Conservation (phyloP, 92 coral and sea anemone genomes). For the Micromussa lordhowensis region DNA sequence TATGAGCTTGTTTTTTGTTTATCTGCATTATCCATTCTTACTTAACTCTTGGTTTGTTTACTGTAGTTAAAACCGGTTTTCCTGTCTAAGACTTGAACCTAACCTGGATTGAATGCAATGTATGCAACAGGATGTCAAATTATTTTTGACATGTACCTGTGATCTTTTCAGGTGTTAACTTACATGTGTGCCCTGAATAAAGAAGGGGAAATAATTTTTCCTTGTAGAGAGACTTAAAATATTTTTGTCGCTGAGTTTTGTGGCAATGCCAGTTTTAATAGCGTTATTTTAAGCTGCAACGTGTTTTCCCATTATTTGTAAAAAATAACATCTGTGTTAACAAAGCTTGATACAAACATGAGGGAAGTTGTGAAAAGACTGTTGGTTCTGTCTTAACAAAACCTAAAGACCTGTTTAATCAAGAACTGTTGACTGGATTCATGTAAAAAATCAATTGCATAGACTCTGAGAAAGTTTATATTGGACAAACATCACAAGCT, state of each 20-base stretch:
- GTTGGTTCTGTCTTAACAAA: neutral
- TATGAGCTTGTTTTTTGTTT: neutral
- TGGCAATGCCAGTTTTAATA: neutral
- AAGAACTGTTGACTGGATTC: neutral
- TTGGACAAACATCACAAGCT: neutral
- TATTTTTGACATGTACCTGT: constrained; percentile 39
- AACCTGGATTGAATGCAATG: neutral
- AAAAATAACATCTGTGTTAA: too few relatives aligned
- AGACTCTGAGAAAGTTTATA: neutral
- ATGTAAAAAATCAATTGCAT: neutral
- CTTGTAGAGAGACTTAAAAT: neutral
- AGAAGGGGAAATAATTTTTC: neutral
- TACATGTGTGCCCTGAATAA: constrained; percentile 1
- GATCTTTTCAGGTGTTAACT: constrained; percentile 19
- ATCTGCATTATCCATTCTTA: neutral
- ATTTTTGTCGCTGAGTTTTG: neutral
- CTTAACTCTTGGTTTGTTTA: neutral
- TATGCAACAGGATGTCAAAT: neutral
- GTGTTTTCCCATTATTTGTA: neutral
- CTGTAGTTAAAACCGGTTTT: neutral
- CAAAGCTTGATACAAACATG: too few relatives aligned
- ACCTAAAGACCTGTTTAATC: neutral
- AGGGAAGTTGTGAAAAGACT: too few relatives aligned
- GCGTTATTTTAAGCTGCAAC: neutral
- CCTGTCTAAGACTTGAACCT: neutral